phyloP scores from a whole-genome alignment of 2,113 vertebrate species.

The Bothrops jararaca region DNA sequence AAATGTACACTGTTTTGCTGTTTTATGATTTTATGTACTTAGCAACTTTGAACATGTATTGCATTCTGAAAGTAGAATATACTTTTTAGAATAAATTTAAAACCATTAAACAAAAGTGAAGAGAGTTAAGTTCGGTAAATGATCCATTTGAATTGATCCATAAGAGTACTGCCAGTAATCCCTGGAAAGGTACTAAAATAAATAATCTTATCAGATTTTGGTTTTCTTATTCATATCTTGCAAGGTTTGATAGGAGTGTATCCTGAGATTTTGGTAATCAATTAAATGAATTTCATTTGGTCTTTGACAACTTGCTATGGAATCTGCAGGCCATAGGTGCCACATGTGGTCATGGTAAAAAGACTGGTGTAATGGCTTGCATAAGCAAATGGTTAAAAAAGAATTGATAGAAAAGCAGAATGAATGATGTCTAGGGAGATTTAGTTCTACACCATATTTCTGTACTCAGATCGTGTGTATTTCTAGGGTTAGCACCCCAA shows the following conservation, averaged over 20 bases:
- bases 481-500: not conserved
- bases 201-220: not conserved
- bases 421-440: not conserved
- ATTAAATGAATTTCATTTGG: not conserved
- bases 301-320: not conserved
- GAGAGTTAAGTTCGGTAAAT: not conserved
- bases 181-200: not conserved
- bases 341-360: no score
- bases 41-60: not conserved
- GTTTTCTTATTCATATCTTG: not conserved
- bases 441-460: not conserved
- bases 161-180: not conserved
- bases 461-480: not conserved
- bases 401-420: not conserved
- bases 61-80: not conserved
- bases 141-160: not conserved
- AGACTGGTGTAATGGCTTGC: not conserved
- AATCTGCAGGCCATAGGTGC: not conserved
- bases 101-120: not conserved
- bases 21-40: not conserved
- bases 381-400: not conserved
- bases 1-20: not conserved
- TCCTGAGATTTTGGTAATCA: not conserved
- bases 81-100: not conserved
- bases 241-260: not conserved